A percentile compares a stretch with the other conserved stretches of the same genome.
Evolutionary conservation across 2,797 vertebrate species (phyloP).

Genomic region (Betta splendens): DNA sequence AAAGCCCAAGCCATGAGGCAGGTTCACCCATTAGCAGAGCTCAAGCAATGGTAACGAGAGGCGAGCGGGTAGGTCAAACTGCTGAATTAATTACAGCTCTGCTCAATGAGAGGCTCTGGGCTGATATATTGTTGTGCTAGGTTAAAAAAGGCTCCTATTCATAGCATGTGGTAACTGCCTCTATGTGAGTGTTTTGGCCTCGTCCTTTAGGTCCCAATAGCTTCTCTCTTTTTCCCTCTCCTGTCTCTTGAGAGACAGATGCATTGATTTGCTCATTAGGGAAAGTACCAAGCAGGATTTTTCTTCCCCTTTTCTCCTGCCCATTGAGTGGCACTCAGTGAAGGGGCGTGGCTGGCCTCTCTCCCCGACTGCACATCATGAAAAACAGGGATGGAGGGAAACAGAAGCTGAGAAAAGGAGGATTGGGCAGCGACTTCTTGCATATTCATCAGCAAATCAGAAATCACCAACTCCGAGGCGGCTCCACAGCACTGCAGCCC

Average conservation of each 20-base stretch:
- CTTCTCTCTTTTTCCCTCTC: slow-evolving; percentile 66
- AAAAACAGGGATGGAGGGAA: slow-evolving; percentile 73
- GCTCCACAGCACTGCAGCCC: slow-evolving; percentile 25
- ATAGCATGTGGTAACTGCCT: slow-evolving; percentile 78
- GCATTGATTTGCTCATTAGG: slow-evolving; percentile 87
- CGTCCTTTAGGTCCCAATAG: slow-evolving; percentile 72
- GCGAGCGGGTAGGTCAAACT: slow-evolving; percentile 79
- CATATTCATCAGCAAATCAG: slow-evolving; percentile 88
- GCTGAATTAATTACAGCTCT: slow-evolving; percentile 78
- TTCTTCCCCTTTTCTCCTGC: slow-evolving; percentile 72
- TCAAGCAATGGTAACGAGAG: slow-evolving; percentile 58
- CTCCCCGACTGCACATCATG: slow-evolving; percentile 82
- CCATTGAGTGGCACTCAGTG: slow-evolving; percentile 79
- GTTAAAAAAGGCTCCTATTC: slow-evolving; percentile 81
- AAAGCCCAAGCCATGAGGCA: slow-evolving; percentile 58
- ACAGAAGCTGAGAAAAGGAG: slow-evolving; percentile 53
- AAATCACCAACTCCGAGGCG: slow-evolving; percentile 78
- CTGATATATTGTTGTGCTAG: slow-evolving; percentile 82
- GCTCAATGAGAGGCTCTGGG: slow-evolving; percentile 70
- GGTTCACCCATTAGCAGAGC: slow-evolving; percentile 59
- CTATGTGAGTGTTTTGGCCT: slow-evolving; percentile 82
- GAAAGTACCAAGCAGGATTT: slow-evolving; percentile 74
- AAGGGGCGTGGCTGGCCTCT: slow-evolving; percentile 84
- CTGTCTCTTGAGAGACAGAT: slow-evolving; percentile 79
- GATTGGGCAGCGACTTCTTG: slow-evolving; percentile 68